A percentile compares a stretch with the other conserved stretches of the same genome.
Conservation (phyloP, 2,113 vertebrate species). For the Nycticorax nycticorax region DNA sequence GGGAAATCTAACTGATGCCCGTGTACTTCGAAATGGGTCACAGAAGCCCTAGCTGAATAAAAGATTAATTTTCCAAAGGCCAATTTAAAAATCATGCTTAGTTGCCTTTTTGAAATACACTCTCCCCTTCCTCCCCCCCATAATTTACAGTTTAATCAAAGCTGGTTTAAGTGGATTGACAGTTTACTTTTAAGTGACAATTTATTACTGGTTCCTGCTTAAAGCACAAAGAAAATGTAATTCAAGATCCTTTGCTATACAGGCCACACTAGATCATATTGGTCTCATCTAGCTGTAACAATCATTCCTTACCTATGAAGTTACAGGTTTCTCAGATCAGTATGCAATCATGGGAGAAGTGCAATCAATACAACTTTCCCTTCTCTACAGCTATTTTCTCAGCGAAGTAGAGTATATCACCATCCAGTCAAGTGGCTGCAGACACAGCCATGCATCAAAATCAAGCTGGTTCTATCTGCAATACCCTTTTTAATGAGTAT, state of each 20-base stretch:
- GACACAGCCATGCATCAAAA: not conserved
- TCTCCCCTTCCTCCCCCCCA: accelerated
- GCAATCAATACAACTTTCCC: not conserved
- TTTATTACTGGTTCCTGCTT: not conserved
- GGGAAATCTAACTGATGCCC: accelerated
- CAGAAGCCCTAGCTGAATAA: not conserved
- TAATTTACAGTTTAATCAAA: not conserved
- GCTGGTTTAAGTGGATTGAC: not conserved
- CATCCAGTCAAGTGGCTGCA: not conserved
- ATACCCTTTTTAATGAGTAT: not conserved
- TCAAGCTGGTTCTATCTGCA: not conserved
- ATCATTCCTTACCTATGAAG: accelerated
- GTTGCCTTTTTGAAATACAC: not conserved
- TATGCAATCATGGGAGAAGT: accelerated
- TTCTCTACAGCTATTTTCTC: not conserved
- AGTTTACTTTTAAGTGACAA: not conserved
- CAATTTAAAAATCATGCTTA: not conserved
- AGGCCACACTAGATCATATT: accelerated
- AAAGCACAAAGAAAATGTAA: not conserved
- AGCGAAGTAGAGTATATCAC: not conserved
- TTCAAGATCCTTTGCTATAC: not conserved
- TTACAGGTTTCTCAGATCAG: not conserved
- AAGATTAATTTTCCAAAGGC: not conserved
- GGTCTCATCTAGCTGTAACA: not conserved
- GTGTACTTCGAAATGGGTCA: accelerated